Base-by-base conservation (phyloP, 2,888 invertebrate genomes). In the Philereme vetulata region DNA sequence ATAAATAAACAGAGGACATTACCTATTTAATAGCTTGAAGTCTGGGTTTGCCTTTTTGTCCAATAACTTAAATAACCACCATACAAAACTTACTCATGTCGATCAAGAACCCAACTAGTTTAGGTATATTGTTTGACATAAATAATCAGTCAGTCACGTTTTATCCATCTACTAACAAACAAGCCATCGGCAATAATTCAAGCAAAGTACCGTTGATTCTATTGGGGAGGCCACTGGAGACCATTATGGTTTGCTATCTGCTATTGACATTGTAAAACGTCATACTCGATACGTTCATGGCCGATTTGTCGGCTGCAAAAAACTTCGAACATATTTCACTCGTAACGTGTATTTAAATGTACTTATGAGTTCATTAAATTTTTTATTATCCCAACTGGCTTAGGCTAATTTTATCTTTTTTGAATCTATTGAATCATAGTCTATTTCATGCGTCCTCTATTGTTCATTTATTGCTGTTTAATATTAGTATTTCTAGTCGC, bases 191-290 rank as follows among this genome's bases (percentile, higher is more conserved):
- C 74, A 68, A 74, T 72, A 76, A 75, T 74, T 78, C 75, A 78
- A 76, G 71, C 76, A 73, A 76, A 74, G 76, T 82, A 82, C 85
- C 81, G 84, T 86, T 86, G 65, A 64, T 64, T 69, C 68, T 70
- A 66, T 69, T 71, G 68, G 66, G 68, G 75, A 77, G 73, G 79
- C 75, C 72, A 82, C 80, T 78, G 68, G 75, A 77, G 73, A 78
- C 75, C 72, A 82, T 81, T 75, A 75, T 72, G 72, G 66, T 71
- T 72, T 68, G 68, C 67, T 77, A 73, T 78, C 74, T 74, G 68
- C 62, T 78, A 78, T 80, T 80, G 78, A 78, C 77, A 76, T 78
- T 76, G 75, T 72, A 75, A 74, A 77, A 70, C 70, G 68, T 76
- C 74, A 70, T 71, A 72, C 62, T 60, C 68, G 69, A 74, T 72